A percentile compares a stretch with the other conserved stretches of the same genome.
phyloP scores from a whole-genome alignment of 2,113 vertebrate species.

The Stegastes partitus region DNA sequence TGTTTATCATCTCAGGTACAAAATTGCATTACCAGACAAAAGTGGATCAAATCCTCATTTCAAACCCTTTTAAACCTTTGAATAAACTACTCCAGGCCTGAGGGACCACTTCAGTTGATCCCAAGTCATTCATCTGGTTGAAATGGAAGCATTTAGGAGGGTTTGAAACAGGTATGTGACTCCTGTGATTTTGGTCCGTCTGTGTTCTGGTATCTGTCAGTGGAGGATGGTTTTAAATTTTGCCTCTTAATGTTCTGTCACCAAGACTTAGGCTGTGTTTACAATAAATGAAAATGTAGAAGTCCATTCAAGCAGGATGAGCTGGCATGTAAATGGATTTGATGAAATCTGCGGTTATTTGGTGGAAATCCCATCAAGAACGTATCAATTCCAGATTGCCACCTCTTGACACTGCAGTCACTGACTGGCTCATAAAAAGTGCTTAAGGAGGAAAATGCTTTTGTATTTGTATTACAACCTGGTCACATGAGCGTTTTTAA shows the following conservation, averaged over 20 bases:
- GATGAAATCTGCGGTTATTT: not conserved
- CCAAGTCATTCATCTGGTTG: not conserved
- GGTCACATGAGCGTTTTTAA: no score
- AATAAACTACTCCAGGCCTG: no score
- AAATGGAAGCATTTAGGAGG: conserved; percentile 21
- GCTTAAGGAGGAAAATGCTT: no score
- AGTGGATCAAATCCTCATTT: conserved; percentile 57
- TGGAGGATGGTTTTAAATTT: conserved; percentile 51
- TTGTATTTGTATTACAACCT: no score
- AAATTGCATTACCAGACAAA: conserved; percentile 71
- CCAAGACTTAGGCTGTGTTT: conserved; percentile 17
- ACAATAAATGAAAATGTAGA: not conserved
- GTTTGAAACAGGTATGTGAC: conserved; percentile 47
- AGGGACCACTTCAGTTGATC: conserved; percentile 2
- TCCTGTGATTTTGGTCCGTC: conserved; percentile 57
- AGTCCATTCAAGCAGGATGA: not conserved
- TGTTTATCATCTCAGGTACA: conserved; percentile 86
- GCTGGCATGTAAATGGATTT: not conserved
- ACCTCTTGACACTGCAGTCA: no score
- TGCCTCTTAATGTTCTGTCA: conserved; percentile 48
- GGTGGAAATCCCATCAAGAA: not conserved
- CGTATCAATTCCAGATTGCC: no score
- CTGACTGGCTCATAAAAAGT: no score
- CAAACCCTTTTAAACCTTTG: conserved; percentile 36
- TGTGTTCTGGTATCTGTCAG: conserved; percentile 63